Conservation (phyloP, 2,797 vertebrate species). For the Emys orbicularis region DNA sequence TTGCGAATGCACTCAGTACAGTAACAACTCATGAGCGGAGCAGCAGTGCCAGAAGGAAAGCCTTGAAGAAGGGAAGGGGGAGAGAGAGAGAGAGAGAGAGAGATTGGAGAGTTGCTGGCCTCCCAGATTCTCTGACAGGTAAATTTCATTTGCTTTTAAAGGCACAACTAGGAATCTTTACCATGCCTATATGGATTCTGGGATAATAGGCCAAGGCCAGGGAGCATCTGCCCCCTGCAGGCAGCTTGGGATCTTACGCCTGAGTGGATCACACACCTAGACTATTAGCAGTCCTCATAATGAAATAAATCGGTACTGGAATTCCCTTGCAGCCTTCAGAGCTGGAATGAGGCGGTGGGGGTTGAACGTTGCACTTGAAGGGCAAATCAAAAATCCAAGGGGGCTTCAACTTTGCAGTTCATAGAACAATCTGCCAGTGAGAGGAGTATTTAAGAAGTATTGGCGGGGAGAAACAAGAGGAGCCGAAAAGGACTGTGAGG, state of each 20-base stretch:
- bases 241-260: neutral
- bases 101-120: neutral
- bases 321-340: neutral
- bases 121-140: slow-evolving; percentile 26
- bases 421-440: slow-evolving; percentile 48
- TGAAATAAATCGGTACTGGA: slow-evolving; percentile 19
- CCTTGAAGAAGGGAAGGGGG: neutral
- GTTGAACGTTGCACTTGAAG: neutral
- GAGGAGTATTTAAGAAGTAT: slow-evolving; percentile 7
- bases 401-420: slow-evolving; percentile 44
- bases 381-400: slow-evolving; percentile 13
- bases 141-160: slow-evolving; percentile 43
- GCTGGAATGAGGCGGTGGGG: neutral
- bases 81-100: neutral
- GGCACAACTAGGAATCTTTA: slow-evolving; percentile 6
- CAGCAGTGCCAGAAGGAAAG: neutral
- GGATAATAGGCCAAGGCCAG: neutral
- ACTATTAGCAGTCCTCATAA: neutral
- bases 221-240: slow-evolving; percentile 4
- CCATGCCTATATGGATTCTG: neutral
- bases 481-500: neutral
- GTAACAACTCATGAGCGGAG: rapidly evolving
- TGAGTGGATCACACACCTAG: rapidly evolving
- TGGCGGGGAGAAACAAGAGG: slow-evolving; percentile 57
- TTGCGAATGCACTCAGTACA: rapidly evolving